phyloP scores from a whole-genome alignment of 2,888 invertebrate genomes.

The Parnassius orleans region DNA sequence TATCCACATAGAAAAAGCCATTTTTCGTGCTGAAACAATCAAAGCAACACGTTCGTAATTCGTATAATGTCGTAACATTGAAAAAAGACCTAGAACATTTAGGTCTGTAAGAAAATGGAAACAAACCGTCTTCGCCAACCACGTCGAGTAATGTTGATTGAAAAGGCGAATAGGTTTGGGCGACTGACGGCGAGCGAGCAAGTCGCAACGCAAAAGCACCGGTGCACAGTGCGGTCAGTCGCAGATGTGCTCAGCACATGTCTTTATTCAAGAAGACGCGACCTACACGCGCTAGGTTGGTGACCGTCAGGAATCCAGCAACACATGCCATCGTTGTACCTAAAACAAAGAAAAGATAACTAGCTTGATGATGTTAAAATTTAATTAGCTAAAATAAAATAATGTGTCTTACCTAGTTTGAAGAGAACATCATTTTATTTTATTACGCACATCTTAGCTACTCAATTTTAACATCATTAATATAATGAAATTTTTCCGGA shows the following conservation, averaged over 20 bases:
- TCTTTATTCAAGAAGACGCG: conserved; percentile 46
- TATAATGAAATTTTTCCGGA: no score
- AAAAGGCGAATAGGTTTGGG: conserved; percentile 22
- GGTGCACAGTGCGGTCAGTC: conserved; percentile 33
- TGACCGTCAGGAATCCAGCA: conserved; percentile 87
- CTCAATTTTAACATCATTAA: no score
- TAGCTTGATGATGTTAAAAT: no score
- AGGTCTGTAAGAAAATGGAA: conserved; percentile 21
- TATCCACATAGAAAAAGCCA: conserved; percentile 23
- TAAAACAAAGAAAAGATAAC: conserved; percentile 56
- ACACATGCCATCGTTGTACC: conserved; percentile 96
- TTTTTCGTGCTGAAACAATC: conserved; percentile 33
- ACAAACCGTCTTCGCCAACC: conserved; percentile 3
- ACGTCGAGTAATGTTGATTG: conserved; percentile 7
- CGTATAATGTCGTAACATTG: conserved; percentile 19
- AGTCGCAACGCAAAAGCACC: conserved; percentile 34
- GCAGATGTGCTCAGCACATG: conserved; percentile 27
- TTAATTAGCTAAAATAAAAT: no score
- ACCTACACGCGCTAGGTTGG: conserved; percentile 55
- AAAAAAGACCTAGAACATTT: conserved; percentile 17
- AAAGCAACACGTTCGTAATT: conserved; percentile 37
- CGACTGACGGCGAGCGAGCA: conserved; percentile 35
- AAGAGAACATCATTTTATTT: no score
- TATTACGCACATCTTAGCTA: no score
- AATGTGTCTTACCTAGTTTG: no score